Evolutionary conservation across 92 coral and sea anemone species (phyloP).

Genomic region (Plumapathes pennacea): DNA sequence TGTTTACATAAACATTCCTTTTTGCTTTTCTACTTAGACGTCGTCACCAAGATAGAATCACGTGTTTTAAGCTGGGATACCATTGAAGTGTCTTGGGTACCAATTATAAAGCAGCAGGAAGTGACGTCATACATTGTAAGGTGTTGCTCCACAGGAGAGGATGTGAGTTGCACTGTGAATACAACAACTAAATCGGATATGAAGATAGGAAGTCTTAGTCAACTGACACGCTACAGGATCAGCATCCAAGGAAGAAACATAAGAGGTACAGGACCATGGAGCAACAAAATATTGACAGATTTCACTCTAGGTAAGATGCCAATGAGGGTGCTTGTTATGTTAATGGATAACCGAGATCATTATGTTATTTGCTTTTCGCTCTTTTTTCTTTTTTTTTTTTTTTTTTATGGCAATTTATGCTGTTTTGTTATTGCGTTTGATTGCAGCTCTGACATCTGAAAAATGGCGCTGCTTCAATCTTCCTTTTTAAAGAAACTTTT

Average conservation of each 20-base stretch:
- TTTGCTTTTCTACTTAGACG: no score
- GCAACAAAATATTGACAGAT: background rate
- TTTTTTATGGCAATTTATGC: no score
- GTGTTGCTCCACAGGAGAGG: conserved; percentile 6
- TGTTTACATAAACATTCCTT: no score
- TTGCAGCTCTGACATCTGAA: no score
- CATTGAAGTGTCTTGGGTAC: conserved; percentile 46
- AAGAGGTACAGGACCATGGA: conserved; percentile 68
- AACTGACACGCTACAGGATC: conserved; percentile 35
- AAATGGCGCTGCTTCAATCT: no score
- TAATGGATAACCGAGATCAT: background rate
- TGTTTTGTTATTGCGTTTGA: no score
- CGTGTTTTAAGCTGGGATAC: conserved; percentile 30
- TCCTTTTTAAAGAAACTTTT: no score
- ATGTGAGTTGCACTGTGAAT: background rate
- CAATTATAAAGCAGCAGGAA: conserved; percentile 37
- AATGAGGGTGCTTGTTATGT: background rate
- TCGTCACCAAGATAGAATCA: no score
- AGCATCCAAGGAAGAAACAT: conserved; percentile 51
- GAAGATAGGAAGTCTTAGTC: conserved; percentile 28
- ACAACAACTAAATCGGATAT: conserved; percentile 4
- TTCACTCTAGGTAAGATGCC: conserved; percentile 46
- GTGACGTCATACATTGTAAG: conserved; percentile 37
- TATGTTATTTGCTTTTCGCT: background rate
- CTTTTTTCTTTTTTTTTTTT: no score